Evolutionary conservation across 1,140 invertebrate species (phyloP).

Genomic region (Drosophila orena): DNA sequence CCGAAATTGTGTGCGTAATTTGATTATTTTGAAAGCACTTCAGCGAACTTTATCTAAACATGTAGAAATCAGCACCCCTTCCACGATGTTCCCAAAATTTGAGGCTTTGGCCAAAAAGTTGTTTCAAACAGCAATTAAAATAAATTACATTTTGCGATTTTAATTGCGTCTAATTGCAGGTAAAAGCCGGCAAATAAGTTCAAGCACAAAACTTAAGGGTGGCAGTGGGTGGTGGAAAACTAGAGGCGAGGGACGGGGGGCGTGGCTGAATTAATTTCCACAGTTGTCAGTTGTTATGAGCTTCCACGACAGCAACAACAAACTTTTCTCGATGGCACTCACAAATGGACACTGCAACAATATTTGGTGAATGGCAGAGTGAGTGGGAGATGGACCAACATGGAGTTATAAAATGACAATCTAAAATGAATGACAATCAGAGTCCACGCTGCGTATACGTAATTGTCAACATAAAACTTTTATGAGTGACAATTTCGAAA

Average conservation of each 20-base stretch:
- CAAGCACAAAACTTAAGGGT: conserved; percentile 59
- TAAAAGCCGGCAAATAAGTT: conserved; percentile 79
- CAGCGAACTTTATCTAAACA: conserved; percentile 76
- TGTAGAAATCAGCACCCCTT: conserved; percentile 50
- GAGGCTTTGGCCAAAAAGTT: conserved; percentile 64
- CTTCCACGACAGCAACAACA: conserved; percentile 39
- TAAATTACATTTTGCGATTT: conserved; percentile 81
- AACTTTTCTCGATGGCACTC: conserved; percentile 65
- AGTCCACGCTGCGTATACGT: conserved; percentile 73
- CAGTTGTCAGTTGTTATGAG: conserved; percentile 74
- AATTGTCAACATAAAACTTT: conserved; percentile 71
- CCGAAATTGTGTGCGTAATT: conserved; percentile 79
- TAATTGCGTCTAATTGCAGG: conserved; percentile 81
- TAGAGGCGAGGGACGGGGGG: neutral
- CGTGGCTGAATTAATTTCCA: conserved; percentile 67
- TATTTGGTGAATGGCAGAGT: conserved; percentile 39
- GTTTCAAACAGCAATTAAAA: conserved; percentile 80
- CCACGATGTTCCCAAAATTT: conserved; percentile 20
- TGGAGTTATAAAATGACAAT: conserved; percentile 33
- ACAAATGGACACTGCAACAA: conserved; percentile 58
- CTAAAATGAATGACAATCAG: conserved; percentile 59
- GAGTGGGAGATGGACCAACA: neutral
- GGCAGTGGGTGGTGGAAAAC: neutral
- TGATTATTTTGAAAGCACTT: conserved; percentile 82
- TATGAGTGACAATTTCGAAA: conserved; percentile 78